These are phyloP conservation scores for Cynocephalus volans DNA, from an alignment of 2,113 vertebrate genomes.

Conservation along the genomic window DNA sequence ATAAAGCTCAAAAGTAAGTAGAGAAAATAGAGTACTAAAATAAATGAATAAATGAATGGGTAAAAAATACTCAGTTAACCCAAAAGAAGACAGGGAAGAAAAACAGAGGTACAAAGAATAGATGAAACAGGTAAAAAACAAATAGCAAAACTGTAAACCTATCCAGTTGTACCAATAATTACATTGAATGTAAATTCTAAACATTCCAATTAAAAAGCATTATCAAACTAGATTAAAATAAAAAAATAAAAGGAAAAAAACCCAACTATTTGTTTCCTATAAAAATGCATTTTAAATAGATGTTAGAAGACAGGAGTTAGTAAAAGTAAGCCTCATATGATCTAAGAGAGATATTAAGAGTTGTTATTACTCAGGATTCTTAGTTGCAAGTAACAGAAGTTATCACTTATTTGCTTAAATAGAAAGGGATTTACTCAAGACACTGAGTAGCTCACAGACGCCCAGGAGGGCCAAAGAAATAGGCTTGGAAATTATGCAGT, in stretches of 20 bases:
- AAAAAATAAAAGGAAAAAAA: not conserved
- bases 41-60: not conserved
- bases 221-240: not conserved
- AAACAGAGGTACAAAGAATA: not conserved
- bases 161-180: not conserved
- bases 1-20: not conserved
- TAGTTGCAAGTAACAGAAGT: not conserved
- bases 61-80: not conserved
- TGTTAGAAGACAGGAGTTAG: not conserved
- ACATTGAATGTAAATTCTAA: not conserved
- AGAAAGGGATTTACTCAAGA: not conserved
- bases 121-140: not conserved
- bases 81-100: not conserved
- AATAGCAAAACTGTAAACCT: not conserved
- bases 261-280: not conserved
- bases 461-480: not conserved
- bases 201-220: not conserved
- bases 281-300: constrained; percentile 11
- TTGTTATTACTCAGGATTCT: not conserved
- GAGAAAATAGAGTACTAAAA: not conserved
- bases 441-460: not conserved
- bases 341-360: not conserved
- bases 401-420: not conserved
- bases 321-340: not conserved
- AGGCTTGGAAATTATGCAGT: not conserved